Percentiles rank a stretch among this genome's conserved stretches.
phyloP scores from a whole-genome alignment of 2,113 vertebrate species.

The Oplegnathus fasciatus region DNA sequence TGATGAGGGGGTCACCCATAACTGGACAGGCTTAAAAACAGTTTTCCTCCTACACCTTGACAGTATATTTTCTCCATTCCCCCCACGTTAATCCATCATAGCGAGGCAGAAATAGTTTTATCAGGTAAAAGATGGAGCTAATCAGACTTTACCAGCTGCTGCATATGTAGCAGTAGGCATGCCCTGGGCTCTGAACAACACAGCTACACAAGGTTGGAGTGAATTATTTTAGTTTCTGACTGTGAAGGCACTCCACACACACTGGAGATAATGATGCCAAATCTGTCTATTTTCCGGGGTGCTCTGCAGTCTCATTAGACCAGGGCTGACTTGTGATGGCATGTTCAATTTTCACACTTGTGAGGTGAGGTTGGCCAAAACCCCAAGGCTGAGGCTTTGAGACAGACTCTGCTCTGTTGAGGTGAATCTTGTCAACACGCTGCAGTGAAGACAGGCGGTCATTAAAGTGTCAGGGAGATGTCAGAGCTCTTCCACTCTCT shows the following conservation, averaged over 20 bases:
- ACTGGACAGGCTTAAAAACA: constrained; percentile 47
- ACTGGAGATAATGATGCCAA: constrained; percentile 32
- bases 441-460: constrained; percentile 38
- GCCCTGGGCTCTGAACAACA: constrained; percentile 8
- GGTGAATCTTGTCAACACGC: constrained; percentile 44
- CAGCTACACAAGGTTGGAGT: constrained; percentile 28
- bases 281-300: constrained; percentile 20
- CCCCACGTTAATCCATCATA: constrained; percentile 27
- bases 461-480: constrained; percentile 44
- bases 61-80: constrained; percentile 43
- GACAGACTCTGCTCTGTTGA: constrained; percentile 17
- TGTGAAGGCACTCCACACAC: constrained; percentile 22
- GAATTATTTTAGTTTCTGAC: constrained; percentile 38
- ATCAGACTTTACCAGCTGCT: constrained; percentile 53
- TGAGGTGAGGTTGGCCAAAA: constrained; percentile 22
- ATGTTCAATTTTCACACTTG: constrained; percentile 46
- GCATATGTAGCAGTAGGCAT: constrained; percentile 29
- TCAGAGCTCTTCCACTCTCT: constrained; percentile 33
- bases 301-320: constrained; percentile 18
- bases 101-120: constrained; percentile 38
- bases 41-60: constrained; percentile 21
- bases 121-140: constrained; percentile 47
- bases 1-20: constrained; percentile 68
- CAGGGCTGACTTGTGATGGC: constrained; percentile 19
- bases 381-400: constrained; percentile 14